phyloP scores from a whole-genome alignment of 2,888 invertebrate genomes.

The Sarcophaga variegata region DNA sequence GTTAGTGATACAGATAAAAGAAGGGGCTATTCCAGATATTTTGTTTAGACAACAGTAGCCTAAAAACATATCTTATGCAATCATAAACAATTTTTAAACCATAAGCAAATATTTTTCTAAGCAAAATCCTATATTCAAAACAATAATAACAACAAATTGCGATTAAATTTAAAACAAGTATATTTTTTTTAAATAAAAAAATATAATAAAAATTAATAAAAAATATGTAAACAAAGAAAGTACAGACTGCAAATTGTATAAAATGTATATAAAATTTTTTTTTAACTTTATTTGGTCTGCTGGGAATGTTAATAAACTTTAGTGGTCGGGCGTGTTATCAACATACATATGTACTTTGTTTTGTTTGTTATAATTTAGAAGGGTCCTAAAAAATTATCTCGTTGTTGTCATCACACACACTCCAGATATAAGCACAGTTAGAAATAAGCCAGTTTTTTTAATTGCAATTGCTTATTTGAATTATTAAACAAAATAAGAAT shows the following conservation, averaged over 20 bases:
- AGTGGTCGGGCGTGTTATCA: slow-evolving; percentile 15
- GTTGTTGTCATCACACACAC: background rate
- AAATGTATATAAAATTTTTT: background rate
- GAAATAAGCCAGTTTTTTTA: background rate
- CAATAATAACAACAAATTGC: background rate
- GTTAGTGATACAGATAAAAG: too few relatives aligned
- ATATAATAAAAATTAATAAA: background rate
- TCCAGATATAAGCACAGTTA: slow-evolving; percentile 10
- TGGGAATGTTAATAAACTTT: slow-evolving; percentile 15
- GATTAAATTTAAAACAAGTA: background rate
- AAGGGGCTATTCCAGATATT: too few relatives aligned
- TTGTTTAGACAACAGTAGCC: background rate
- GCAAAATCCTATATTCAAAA: background rate
- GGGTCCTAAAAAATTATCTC: slow-evolving; percentile 11
- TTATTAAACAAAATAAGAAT: too few relatives aligned
- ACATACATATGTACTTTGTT: background rate
- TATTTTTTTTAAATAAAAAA: background rate
- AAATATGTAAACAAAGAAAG: background rate
- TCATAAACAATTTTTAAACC: background rate
- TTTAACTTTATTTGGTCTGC: background rate
- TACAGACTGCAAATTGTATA: background rate
- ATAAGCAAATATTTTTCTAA: background rate
- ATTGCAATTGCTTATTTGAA: background rate
- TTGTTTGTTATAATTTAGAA: slow-evolving; percentile 13
- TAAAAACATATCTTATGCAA: background rate